These are phyloP conservation scores for Anthopleura sola DNA, from an alignment of 64 coral and sea anemone genomes.

Conservation along the genomic window DNA sequence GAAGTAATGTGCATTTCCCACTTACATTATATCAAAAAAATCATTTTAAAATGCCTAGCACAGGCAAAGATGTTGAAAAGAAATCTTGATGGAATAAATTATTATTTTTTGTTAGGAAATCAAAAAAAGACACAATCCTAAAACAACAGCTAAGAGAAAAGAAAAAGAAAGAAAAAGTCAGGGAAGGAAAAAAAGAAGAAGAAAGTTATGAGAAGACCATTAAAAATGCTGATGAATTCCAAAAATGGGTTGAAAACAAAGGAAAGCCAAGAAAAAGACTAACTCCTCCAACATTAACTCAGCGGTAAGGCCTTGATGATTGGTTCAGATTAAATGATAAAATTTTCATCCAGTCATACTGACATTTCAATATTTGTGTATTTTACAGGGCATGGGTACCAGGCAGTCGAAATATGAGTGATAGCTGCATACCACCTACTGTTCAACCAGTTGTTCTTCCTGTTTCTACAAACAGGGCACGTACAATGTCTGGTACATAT, in stretches of 20 bases:
- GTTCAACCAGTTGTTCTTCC: slow-evolving; percentile 44
- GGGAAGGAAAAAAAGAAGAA: slow-evolving; percentile 51
- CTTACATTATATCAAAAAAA: no score
- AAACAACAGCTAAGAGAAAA: slow-evolving; percentile 75
- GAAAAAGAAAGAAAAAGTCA: slow-evolving; percentile 47
- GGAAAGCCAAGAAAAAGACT: slow-evolving; percentile 56
- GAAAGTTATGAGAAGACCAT: slow-evolving; percentile 73
- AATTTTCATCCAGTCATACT: neutral
- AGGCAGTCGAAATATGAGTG: slow-evolving; percentile 32
- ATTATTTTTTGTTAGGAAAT: slow-evolving; percentile 52
- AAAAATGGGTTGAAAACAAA: slow-evolving; percentile 75
- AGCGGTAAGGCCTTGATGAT: slow-evolving; percentile 47
- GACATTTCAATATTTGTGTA: neutral
- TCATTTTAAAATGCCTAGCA: no score
- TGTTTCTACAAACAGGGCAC: slow-evolving; percentile 41
- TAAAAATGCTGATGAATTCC: slow-evolving; percentile 67
- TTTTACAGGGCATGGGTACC: slow-evolving; percentile 42
- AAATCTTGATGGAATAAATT: neutral
- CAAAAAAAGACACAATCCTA: slow-evolving; percentile 56
- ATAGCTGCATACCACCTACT: slow-evolving; percentile 26
- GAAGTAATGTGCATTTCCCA: no score
- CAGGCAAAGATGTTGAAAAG: no score
- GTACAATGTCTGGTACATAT: slow-evolving; percentile 55
- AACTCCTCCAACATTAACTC: slow-evolving; percentile 67
- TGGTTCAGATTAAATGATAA: neutral